phyloP scores from a whole-genome alignment of 2,888 invertebrate genomes.

The Bombylius major region DNA sequence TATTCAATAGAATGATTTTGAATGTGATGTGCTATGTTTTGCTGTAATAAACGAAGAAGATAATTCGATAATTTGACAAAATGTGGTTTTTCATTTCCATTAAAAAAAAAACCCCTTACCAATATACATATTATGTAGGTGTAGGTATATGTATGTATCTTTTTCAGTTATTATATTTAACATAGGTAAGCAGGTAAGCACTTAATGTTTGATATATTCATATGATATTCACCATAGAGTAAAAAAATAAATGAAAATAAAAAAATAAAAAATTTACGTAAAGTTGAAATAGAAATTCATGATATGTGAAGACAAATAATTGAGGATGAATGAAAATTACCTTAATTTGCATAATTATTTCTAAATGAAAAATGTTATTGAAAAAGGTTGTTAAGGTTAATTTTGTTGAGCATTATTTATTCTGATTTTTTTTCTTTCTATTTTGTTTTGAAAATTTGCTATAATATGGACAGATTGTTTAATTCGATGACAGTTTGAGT shows the following conservation, averaged over 20 bases:
- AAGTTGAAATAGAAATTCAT: not conserved
- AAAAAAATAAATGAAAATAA: too few relatives aligned
- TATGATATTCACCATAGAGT: too few relatives aligned
- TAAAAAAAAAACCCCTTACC: too few relatives aligned
- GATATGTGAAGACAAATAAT: not conserved
- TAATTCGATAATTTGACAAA: conserved; percentile 8
- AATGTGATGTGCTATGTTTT: too few relatives aligned
- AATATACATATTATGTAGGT: too few relatives aligned
- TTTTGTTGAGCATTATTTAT: not conserved
- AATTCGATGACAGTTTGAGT: not conserved
- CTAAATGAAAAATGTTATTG: conserved; percentile 2
- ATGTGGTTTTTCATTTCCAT: not conserved
- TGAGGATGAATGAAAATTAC: conserved; percentile 4
- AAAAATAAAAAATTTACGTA: too few relatives aligned
- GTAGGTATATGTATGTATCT: too few relatives aligned
- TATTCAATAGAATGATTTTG: not conserved
- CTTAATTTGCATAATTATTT: conserved; percentile 8
- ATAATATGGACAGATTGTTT: not conserved
- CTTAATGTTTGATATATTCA: too few relatives aligned
- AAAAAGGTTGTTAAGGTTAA: not conserved
- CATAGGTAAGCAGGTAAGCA: too few relatives aligned
- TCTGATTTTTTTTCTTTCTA: too few relatives aligned
- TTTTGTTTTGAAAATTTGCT: too few relatives aligned
- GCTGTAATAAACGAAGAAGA: not conserved
- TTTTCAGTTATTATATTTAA: too few relatives aligned